Percentiles rank a stretch among this genome's conserved stretches.
Conservation (phyloP, 2,888 invertebrate genomes). For the Diachrysia chrysitis region DNA sequence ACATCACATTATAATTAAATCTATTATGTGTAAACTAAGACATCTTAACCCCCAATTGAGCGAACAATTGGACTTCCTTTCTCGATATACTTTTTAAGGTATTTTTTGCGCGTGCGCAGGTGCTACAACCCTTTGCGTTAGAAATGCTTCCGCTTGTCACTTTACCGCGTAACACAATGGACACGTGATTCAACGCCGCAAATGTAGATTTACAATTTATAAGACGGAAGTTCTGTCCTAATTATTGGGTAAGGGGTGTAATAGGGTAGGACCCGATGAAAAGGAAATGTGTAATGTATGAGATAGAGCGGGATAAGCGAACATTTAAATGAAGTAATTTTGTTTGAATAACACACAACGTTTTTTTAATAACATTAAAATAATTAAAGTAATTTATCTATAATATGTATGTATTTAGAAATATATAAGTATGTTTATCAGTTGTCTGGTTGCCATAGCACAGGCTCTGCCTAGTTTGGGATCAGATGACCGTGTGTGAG, state of each 20-base stretch:
- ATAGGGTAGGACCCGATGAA: conserved; percentile 24
- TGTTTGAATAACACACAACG: too few relatives aligned
- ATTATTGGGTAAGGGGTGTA: conserved; percentile 43
- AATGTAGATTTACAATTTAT: conserved; percentile 57
- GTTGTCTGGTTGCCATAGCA: too few relatives aligned
- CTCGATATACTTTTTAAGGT: conserved; percentile 62
- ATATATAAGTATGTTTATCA: too few relatives aligned
- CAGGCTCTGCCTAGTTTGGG: too few relatives aligned
- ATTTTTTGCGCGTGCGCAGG: conserved; percentile 74
- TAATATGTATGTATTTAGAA: too few relatives aligned
- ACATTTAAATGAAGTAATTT: too few relatives aligned
- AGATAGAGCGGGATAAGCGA: neutral
- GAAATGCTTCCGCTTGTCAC: conserved; percentile 76
- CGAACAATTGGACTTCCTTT: conserved; percentile 61
- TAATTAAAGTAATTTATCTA: too few relatives aligned
- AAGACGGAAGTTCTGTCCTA: conserved; percentile 24
- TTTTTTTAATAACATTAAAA: too few relatives aligned
- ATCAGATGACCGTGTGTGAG: too few relatives aligned
- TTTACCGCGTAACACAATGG: conserved; percentile 58
- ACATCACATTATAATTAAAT: conserved; percentile 31
- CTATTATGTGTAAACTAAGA: conserved; percentile 19
- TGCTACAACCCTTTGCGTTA: conserved; percentile 79
- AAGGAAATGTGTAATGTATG: neutral
- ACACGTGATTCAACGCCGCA: conserved; percentile 70
- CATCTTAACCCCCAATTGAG: conserved; percentile 21